Base-by-base conservation (phyloP, 2,888 invertebrate genomes). In the Serripes groenlandicus region DNA sequence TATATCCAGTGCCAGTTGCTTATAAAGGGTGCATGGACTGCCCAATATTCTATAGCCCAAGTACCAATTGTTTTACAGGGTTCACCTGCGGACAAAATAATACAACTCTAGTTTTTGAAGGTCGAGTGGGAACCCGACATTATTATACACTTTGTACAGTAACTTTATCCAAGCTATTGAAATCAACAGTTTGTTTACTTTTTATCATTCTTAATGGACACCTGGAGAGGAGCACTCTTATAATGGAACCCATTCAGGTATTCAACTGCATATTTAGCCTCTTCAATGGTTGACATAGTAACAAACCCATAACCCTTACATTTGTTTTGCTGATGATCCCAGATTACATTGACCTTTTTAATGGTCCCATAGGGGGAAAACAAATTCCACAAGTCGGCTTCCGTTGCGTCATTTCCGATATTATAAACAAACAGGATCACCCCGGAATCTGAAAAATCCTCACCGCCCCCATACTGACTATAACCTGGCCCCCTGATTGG, bases 271-370 rank as follows among this genome's bases (percentile, higher is more conserved):
- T 92, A 91, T 72, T 93, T 87, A 23, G 94, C 95, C 75, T 95
- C 94, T 49, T 93, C 92, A 81, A 92, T 92, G 84, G 93, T 92
- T 28, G 92, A 88, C 95, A 95, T 95, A 11, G 95, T 95, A 35
- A 95, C 94, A 90, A 95, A 95, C 2, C 94, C 95, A 85, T 92
- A 95, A 3, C 95, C 95, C 83, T 95, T 95, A 83, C 94, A 93
- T 81, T 92, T 89, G 74, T 93, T 92, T 77, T 93, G 92, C 21
- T 90, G 86, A 69, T 90, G 91, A 80, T 94, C 94, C 79, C 93
- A 88, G 54, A 95, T 94, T 4, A 94, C 93, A 85, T 94, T 94
- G n/a, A 94, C 94, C 82, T 94, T 94, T 76, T 91, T 90, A 5
- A 95, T 93, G 18, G 92, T 92, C n/a, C 95, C 95, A 86, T 93